Evolutionary conservation across 2,113 vertebrate species (phyloP), one percentile per base, ranked within the genome.

Genomic region (Psittacara wagleri): DNA sequence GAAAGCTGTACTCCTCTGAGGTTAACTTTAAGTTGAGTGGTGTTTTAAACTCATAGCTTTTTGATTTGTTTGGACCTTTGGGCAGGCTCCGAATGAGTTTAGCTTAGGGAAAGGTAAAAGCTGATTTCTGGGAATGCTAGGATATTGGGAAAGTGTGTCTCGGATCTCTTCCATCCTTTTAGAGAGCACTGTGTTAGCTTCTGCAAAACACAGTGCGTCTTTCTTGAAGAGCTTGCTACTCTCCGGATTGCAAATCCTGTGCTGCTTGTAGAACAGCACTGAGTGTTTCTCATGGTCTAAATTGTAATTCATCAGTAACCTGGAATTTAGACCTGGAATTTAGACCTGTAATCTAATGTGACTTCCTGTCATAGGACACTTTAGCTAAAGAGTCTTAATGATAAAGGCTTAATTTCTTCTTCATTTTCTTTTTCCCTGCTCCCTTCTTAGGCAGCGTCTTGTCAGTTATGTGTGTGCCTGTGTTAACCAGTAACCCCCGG

Each of bases 401-500:
- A 29, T 39, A 86, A 73, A 14, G 29, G 14, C 49, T 88, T 77
- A 27, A 54, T 61, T 76, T 11, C 15, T 35, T 74, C 2, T 24
- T 61, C 55, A 5, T 27, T 9, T 9, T 11, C 6, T 37, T 13
- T 6, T 19, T 5, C 2, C 7, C 8, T 10, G 9, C 7, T 3
- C 33, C 5, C 11, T 57, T 35, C 15, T 18, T 33, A 4, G 11
- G 8, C 59, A 19, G 22, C 1, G 0, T 57, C 33, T 49, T 51
- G 10, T n/a, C 17, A 24, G 23, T 20, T 61, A 6, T 31, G 19
- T 49, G 2, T 19, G 52, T 62, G 46, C 8, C 59, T 25, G 0
- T 35, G 41, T 33, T 27, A 39, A 12, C 5, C 61, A 41, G 24
- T 63, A 35, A n/a, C 4, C 15, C 25, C 43, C 19, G 17, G 39